Evolutionary conservation across 1,140 invertebrate species (phyloP).

Genomic region (Heliothis subflexa): DNA sequence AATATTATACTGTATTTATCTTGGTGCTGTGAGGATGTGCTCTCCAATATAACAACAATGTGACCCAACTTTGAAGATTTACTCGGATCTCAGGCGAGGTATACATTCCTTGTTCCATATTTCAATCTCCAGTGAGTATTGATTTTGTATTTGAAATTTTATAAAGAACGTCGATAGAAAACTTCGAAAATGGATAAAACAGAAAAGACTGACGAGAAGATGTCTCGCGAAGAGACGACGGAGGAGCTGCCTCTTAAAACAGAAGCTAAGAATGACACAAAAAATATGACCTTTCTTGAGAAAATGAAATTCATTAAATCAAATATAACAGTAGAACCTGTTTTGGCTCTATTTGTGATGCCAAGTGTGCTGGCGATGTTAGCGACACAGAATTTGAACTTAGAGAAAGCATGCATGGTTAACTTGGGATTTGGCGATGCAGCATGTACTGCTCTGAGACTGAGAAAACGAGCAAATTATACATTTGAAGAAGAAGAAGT

Average conservation of each 20-base stretch:
- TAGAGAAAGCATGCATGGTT: conserved; percentile 79
- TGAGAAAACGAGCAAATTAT: conserved; percentile 68
- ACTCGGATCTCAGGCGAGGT: conserved; percentile 31
- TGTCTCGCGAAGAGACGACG: conserved; percentile 50
- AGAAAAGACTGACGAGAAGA: conserved; percentile 47
- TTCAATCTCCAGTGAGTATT: conserved; percentile 28
- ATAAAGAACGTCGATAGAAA: background rate
- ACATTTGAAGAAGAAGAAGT: conserved; percentile 76
- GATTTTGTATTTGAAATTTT: conserved; percentile 32
- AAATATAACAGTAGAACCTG: conserved; percentile 81
- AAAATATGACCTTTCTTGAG: conserved; percentile 64
- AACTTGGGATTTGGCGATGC: conserved; percentile 71
- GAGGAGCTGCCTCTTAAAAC: conserved; percentile 69
- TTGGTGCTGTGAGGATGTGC: conserved; percentile 53
- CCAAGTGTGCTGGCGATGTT: conserved; percentile 75
- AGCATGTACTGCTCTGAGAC: conserved; percentile 69
- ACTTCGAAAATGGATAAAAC: conserved; percentile 59
- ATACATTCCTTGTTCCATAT: conserved; percentile 15
- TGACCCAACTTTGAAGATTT: conserved; percentile 32
- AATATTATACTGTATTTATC: conserved; percentile 56
- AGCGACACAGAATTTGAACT: conserved; percentile 78
- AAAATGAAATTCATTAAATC: conserved; percentile 74
- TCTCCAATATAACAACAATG: conserved; percentile 48
- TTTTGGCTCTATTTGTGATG: conserved; percentile 75
- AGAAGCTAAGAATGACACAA: conserved; percentile 61